Conservation (phyloP, 2,797 vertebrate genomes). For the Acanthurus tractus region DNA sequence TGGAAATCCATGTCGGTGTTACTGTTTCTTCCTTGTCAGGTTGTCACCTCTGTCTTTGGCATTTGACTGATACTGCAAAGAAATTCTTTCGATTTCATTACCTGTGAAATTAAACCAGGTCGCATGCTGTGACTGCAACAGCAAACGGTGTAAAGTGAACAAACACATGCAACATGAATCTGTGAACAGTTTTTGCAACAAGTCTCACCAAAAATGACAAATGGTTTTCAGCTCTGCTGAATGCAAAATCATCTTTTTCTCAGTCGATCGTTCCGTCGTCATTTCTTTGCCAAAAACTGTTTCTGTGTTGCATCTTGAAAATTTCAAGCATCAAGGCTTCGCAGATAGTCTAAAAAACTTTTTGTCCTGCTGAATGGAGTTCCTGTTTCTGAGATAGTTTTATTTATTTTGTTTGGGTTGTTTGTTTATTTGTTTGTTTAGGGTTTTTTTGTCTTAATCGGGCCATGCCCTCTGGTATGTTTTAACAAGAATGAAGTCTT, state of each 20-base stretch:
- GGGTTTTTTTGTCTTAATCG: conserved; percentile 26
- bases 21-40: conserved; percentile 16
- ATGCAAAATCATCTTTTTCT: conserved; percentile 39
- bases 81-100: conserved; percentile 9
- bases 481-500: conserved; percentile 53
- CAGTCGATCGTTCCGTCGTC: conserved; percentile 37
- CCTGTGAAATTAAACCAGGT: conserved; percentile 30
- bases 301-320: conserved; percentile 24
- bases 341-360: neutral
- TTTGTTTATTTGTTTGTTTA: no score
- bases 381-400: no score
- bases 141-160: conserved; percentile 24
- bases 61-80: neutral
- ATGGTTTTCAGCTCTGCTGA: conserved; percentile 32
- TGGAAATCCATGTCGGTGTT: conserved; percentile 43
- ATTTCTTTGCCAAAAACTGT: conserved; percentile 43
- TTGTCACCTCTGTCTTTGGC: neutral
- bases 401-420: no score
- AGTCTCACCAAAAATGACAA: conserved; percentile 33
- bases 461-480: conserved; percentile 25
- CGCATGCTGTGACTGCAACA: conserved; percentile 20
- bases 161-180: conserved; percentile 10
- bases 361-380: conserved; percentile 24
- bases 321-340: conserved; percentile 27
- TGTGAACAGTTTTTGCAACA: conserved; percentile 21